Evolutionary conservation across 1,140 invertebrate genomes (phyloP).

Genomic region (Thrips palmi): DNA sequence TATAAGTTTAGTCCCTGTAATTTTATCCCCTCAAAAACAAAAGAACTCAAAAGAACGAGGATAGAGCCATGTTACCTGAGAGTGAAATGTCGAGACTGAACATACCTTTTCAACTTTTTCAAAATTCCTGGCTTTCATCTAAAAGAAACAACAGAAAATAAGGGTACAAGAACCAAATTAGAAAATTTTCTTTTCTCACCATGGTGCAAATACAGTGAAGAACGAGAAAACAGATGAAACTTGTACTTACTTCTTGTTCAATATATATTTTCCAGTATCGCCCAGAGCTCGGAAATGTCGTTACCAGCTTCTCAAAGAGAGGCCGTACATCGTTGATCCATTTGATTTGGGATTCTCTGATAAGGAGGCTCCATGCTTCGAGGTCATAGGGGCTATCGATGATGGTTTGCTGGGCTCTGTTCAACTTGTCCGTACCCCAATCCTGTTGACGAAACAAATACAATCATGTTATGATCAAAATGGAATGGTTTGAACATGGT

Average conservation of each 20-base stretch:
- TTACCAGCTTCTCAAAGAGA: constrained; percentile 85
- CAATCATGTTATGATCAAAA: too few species aligned
- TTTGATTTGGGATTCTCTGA: constrained; percentile 79
- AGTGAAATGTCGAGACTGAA: constrained; percentile 17
- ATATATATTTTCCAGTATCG: constrained; percentile 99
- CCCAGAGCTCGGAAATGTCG: constrained; percentile 87
- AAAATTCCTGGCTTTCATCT: constrained; percentile 89
- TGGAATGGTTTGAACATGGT: too few species aligned
- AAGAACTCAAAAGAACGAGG: too few species aligned
- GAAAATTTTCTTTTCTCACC: constrained; percentile 5
- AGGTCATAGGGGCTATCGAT: constrained; percentile 80
- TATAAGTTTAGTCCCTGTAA: too few species aligned
- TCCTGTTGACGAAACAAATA: constrained; percentile 33
- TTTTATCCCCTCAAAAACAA: too few species aligned
- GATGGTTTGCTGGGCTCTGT: constrained; percentile 57
- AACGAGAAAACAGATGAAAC: not conserved
- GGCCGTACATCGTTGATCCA: constrained; percentile 78
- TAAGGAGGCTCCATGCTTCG: constrained; percentile 89
- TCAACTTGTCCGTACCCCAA: constrained; percentile 69
- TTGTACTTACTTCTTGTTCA: constrained; percentile 75
- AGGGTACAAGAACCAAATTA: too few species aligned
- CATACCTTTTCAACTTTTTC: constrained; percentile 96
- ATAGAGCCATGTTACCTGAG: too few species aligned
- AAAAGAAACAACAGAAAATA: constrained; percentile 26
- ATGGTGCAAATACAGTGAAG: constrained; percentile 2